Base-by-base conservation (phyloP, 2,113 vertebrate species). In the Sinocyclocheilus maitianheensis region DNA sequence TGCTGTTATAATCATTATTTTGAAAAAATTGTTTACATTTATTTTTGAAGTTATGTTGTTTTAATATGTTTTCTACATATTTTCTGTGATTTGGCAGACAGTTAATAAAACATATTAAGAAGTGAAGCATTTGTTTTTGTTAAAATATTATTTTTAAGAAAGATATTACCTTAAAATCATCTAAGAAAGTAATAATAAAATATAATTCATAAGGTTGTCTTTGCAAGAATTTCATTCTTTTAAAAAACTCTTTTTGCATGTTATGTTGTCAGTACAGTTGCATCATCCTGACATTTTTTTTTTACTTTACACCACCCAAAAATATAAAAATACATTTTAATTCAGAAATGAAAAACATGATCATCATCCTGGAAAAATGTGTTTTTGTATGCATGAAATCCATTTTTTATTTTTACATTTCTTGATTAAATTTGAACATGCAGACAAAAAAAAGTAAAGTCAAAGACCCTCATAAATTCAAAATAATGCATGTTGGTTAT, bases 401-500 rank as follows among this genome's bases (percentile, higher is more conserved):
- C 8, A 40, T 71, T 71, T 71, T 18, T 43, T 34, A 11, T 20
- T 40, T 37, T 20, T 12, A 20, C 16, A n/a, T 9, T 71, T 37
- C 40, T 37, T 37, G 0, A 0, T 37, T 37, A 37, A 2, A 71
- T 37, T 72, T 72, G 18, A 20, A 74, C 9, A 22, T 43, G 37
- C 10, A n/a, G 10, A 10, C 37, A 43, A 72, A 72, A 40, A 1
- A 18, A 55, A 55, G 1, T 55, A 5, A 55, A 20, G 20, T 60
- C 58, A 22, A 60, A 60, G 58, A 60, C 18, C 58, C 58, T 60
- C 20, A 22, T 62, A n/a, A 1, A 62, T n/a, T 62, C 10, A 6
- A 43, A 72, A 72, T n/a, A 30, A 76, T 83, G 43, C n/a, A 5
- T 26, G 84, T 76, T 80, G 79, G 79, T 84, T 76, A 80, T 20